Conservation (phyloP, 2,797 vertebrate species). For the Megalops cyprinoides region DNA sequence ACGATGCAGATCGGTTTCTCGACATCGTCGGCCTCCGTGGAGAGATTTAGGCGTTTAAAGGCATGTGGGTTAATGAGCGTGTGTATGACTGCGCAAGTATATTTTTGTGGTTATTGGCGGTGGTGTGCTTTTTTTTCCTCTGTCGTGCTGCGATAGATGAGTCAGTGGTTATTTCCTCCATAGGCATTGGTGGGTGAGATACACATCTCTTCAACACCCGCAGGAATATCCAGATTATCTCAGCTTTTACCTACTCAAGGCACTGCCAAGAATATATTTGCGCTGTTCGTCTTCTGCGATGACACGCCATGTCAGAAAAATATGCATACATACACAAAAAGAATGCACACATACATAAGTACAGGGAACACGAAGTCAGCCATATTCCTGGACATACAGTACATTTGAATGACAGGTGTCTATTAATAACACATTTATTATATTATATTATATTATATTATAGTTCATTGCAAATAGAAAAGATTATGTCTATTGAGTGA, state of each 20-base stretch:
- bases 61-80: neutral
- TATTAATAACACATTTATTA: too few species aligned
- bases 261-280: too few species aligned
- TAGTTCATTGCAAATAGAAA: too few species aligned
- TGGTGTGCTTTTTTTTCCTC: neutral
- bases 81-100: neutral
- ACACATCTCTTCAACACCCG: neutral
- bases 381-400: too few species aligned
- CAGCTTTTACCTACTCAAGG: neutral
- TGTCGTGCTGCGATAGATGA: conserved; percentile 1
- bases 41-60: conserved; percentile 3
- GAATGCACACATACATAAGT: too few species aligned
- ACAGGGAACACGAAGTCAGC: too few species aligned
- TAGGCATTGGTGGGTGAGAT: neutral
- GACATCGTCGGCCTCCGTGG: neutral
- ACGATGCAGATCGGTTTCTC: neutral
- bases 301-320: too few species aligned
- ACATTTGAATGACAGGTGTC: too few species aligned
- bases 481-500: too few species aligned
- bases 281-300: too few species aligned
- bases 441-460: too few species aligned
- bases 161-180: neutral
- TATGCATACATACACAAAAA: too few species aligned
- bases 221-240: neutral
- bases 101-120: neutral